Evolutionary conservation across 2,888 invertebrate species (phyloP).

Genomic region (Flabesymbios commensalis): DNA sequence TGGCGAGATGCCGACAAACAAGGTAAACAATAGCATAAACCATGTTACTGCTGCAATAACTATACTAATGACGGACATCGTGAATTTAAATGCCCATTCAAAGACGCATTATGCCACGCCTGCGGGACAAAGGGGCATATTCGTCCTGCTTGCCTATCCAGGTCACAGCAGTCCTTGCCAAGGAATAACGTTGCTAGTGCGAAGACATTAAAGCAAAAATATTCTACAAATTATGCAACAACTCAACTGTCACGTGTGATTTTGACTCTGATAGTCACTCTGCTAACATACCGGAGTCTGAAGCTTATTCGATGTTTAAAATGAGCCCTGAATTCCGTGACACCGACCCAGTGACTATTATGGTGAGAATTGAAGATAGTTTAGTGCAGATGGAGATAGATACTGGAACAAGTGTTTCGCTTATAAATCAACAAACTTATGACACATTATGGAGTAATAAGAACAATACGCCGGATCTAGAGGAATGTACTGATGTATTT

Average conservation of each 20-base stretch:
- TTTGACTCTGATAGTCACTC: too few relatives aligned
- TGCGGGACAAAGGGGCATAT: background rate
- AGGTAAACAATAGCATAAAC: background rate
- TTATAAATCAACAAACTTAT: background rate
- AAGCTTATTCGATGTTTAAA: too few relatives aligned
- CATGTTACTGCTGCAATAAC: background rate
- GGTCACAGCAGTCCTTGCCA: too few relatives aligned
- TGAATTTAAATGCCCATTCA: background rate
- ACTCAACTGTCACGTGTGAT: too few relatives aligned
- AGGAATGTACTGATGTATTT: too few relatives aligned
- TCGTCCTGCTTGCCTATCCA: background rate
- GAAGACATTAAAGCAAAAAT: too few relatives aligned
- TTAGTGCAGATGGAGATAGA: background rate
- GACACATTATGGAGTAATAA: background rate
- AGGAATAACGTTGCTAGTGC: too few relatives aligned
- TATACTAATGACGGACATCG: background rate
- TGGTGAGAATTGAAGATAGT: background rate
- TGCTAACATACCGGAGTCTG: too few relatives aligned
- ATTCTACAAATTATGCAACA: too few relatives aligned
- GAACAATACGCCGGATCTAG: background rate
- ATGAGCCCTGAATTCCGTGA: too few relatives aligned
- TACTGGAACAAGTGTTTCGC: background rate
- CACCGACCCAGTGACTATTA: background rate
- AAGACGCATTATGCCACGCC: background rate
- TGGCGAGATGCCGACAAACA: too few relatives aligned